Evolutionary conservation across 1,140 invertebrate species (phyloP), one percentile per base, ranked within the genome.

Genomic region (Ceratina calcarata): DNA sequence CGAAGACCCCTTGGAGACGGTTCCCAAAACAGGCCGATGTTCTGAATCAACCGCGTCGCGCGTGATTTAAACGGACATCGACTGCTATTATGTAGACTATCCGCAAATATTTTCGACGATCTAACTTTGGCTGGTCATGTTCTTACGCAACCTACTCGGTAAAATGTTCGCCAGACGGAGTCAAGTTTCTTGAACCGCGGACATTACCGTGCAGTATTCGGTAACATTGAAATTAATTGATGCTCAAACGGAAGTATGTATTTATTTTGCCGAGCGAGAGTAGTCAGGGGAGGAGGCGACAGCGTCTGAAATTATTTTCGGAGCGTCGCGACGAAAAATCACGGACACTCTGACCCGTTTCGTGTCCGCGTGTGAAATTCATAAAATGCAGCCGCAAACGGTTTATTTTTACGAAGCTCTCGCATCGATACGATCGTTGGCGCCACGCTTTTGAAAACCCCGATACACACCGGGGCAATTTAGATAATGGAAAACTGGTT

Each of bases 231-330:
- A 49, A 18, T 1, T 8, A 20, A 57, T 49, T 16, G 45, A 3
- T 15, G 22, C 6, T 7, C 8, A 8, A 1, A 16, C 6, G 27
- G 24, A 13, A 10, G 27, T 0, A 32, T 58, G 27, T 0, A 32
- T 58, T 37, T 27, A 4, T 49, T 53, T 69, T 61, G 18, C 15
- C 18, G 10, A n/a, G 18, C 18, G 45, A 27, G 12, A 55, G 15
- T 12, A 18, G 32, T 68, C 32, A 18, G 15, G 13, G 27, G 27
- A 45, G 49, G 22, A 37, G 51, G 27, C 13, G 22, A 66, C 62
- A 20, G 10, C n/a, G 68, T 71, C 53, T 16, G 69, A 4, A 15
- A 69, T 65, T 82, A 82, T 82, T 82, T 74, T 37, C 62, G 70
- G 77, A 68, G 13, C 45, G 68, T 27, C 75, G 68, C 68, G 68